A percentile compares a stretch with the other conserved stretches of the same genome.
Evolutionary conservation across 2,888 invertebrate species (phyloP).

Genomic region (Cataglyphis livida): DNA sequence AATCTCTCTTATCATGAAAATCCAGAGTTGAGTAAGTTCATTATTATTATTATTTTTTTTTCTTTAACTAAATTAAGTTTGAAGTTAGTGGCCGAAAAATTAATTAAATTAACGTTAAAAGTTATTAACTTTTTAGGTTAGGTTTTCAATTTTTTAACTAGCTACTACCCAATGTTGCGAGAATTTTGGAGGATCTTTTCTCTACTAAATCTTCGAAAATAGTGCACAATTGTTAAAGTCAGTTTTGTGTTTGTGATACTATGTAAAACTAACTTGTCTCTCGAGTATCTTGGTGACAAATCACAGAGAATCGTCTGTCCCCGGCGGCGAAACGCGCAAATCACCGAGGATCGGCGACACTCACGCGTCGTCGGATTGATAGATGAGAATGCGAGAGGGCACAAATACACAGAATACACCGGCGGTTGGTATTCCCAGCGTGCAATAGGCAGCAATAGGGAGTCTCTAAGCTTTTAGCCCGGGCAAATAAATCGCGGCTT

Average conservation of each 20-base stretch:
- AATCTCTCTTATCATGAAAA: too few relatives aligned
- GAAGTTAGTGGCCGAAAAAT: too few relatives aligned
- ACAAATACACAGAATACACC: slow-evolving; percentile 70
- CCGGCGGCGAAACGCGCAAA: not conserved
- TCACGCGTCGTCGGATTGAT: slow-evolving; percentile 71
- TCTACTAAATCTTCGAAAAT: not conserved
- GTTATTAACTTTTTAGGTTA: too few relatives aligned
- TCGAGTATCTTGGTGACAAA: not conserved
- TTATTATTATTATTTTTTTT: too few relatives aligned
- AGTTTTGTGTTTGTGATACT: too few relatives aligned
- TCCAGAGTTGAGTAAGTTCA: too few relatives aligned
- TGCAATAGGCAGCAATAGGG: slow-evolving; percentile 62
- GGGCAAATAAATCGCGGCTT: slow-evolving; percentile 76
- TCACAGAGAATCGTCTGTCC: not conserved
- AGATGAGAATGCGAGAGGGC: slow-evolving; percentile 72
- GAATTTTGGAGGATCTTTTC: not conserved
- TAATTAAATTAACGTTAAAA: too few relatives aligned
- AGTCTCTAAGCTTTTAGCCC: slow-evolving; percentile 76
- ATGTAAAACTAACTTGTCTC: not conserved
- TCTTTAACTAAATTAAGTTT: too few relatives aligned
- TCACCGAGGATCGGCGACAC: slow-evolving; percentile 16
- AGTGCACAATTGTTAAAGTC: not conserved
- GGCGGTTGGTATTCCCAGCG: slow-evolving; percentile 69
- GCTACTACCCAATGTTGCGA: too few relatives aligned
- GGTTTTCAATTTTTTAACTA: too few relatives aligned